Conservation (phyloP, 2,797 vertebrate species). For the Huso huso region DNA sequence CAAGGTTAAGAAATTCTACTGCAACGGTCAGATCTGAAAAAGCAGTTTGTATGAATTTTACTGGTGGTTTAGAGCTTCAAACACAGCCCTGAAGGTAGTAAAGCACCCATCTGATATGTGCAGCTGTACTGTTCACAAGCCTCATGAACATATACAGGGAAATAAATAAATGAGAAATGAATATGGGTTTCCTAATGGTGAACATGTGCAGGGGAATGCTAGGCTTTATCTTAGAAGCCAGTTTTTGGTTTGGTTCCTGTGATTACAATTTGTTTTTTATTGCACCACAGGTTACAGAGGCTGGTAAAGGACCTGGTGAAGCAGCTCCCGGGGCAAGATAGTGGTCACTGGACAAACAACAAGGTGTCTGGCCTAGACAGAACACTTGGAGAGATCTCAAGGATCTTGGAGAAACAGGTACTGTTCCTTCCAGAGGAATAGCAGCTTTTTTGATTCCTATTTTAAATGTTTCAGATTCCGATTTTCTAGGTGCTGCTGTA, state of each 20-base stretch:
- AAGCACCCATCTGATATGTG: no score
- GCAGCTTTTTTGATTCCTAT: conserved; percentile 18
- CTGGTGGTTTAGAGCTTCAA: no score
- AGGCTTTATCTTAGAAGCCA: not conserved
- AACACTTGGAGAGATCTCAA: conserved; percentile 83
- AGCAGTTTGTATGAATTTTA: no score
- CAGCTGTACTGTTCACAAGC: no score
- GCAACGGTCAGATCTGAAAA: no score
- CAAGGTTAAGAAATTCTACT: no score
- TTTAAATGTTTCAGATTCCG: not conserved
- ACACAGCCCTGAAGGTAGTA: no score
- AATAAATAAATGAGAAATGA: no score
- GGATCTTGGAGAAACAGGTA: conserved; percentile 97
- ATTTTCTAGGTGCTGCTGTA: no score
- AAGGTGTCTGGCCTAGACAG: conserved; percentile 85
- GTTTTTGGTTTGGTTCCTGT: not conserved
- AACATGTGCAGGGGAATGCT: no score
- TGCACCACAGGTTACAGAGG: conserved; percentile 74
- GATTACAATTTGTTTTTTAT: not conserved
- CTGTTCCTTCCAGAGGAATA: not conserved
- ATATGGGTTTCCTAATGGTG: no score
- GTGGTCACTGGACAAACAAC: conserved; percentile 74
- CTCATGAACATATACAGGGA: no score
- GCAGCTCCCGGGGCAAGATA: conserved; percentile 87
- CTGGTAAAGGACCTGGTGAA: conserved; percentile 88